These are phyloP conservation scores for Rallus crepitans DNA, from an alignment of 2,797 vertebrate species.

Conservation along the genomic window DNA sequence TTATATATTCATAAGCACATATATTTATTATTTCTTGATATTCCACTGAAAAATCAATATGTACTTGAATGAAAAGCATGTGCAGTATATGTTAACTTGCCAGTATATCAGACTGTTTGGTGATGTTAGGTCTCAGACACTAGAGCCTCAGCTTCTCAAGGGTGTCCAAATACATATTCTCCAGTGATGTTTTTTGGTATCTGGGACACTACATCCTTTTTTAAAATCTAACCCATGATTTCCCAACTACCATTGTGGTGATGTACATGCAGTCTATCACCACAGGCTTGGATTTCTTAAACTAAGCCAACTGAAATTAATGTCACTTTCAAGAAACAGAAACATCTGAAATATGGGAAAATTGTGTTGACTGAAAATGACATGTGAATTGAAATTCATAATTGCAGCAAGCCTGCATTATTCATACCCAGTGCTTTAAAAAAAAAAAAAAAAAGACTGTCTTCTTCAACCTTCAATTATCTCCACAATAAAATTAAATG, in stretches of 20 bases:
- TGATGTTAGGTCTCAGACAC: not conserved
- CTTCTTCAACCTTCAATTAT: not conserved
- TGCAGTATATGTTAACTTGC: not conserved
- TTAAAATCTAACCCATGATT: not conserved
- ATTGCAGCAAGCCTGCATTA: not conserved
- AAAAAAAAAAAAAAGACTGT: not conserved
- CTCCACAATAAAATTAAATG: not conserved
- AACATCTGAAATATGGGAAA: not conserved
- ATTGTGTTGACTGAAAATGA: not conserved
- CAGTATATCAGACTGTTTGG: not conserved
- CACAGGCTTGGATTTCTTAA: not conserved
- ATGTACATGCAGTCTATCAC: not conserved
- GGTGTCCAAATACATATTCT: not conserved
- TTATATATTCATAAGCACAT: fast-evolving
- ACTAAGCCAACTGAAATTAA: not conserved
- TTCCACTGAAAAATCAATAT: not conserved
- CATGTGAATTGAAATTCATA: not conserved
- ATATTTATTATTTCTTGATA: not conserved
- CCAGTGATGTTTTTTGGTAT: not conserved
- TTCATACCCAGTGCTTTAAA: not conserved
- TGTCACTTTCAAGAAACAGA: not conserved
- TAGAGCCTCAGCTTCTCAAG: not conserved
- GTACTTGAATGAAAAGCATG: not conserved
- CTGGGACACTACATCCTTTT: not conserved
- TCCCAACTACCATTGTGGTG: not conserved